These are phyloP conservation scores for Eupithecia inturbata DNA, from an alignment of 2,888 invertebrate genomes.

Conservation along the genomic window DNA sequence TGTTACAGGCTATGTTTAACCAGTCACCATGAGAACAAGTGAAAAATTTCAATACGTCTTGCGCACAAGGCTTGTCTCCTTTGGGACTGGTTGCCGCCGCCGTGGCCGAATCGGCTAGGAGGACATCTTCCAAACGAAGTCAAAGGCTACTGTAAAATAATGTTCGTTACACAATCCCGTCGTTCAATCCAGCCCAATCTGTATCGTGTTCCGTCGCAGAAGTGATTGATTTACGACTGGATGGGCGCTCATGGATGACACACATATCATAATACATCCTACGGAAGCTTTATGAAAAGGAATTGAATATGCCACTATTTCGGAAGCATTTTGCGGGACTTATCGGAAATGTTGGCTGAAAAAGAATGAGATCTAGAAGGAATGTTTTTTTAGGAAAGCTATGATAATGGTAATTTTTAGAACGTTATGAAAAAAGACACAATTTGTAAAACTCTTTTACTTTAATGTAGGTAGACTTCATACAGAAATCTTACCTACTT, in stretches of 20 bases:
- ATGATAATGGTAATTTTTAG: neutral
- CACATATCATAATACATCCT: conserved; percentile 38
- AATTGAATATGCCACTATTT: conserved; percentile 11
- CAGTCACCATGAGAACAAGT: neutral
- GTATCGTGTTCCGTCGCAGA: conserved; percentile 41
- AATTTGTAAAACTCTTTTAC: too few species aligned
- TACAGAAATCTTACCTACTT: too few species aligned
- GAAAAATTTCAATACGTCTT: neutral
- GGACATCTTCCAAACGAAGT: neutral
- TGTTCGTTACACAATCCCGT: neutral
- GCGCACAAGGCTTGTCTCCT: neutral
- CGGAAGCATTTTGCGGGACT: neutral
- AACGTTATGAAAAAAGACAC: neutral
- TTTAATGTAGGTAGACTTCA: too few species aligned
- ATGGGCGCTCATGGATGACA: conserved; percentile 29
- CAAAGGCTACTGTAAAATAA: neutral
- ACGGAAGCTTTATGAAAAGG: conserved; percentile 5
- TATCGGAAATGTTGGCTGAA: neutral
- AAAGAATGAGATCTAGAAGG: neutral
- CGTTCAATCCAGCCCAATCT: conserved; percentile 37
- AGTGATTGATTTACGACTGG: conserved; percentile 47
- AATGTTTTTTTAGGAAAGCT: neutral
- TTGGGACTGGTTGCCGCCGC: neutral
- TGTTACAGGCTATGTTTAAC: neutral
- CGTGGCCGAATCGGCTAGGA: neutral